These are phyloP conservation scores for Leptopilina boulardi DNA, from an alignment of 1,140 invertebrate species.

Conservation along the genomic window DNA sequence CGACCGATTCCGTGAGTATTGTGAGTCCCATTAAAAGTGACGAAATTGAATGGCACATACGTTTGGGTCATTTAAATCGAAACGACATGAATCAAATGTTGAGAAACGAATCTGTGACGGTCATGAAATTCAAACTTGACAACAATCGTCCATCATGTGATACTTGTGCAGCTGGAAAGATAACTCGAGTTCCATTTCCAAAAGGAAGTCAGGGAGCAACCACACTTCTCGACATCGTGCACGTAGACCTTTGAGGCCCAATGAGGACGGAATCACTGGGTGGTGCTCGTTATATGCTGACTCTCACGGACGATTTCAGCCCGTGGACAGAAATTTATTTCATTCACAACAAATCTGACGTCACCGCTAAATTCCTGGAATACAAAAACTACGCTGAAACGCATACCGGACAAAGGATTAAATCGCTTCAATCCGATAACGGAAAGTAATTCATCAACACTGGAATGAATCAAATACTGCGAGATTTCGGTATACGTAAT, in stretches of 20 bases:
- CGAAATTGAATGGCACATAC: conserved; percentile 33
- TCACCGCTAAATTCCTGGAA: conserved; percentile 44
- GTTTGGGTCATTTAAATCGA: conserved; percentile 40
- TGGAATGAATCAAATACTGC: not conserved
- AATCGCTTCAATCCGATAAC: conserved; percentile 59
- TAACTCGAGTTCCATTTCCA: conserved; percentile 53
- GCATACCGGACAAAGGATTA: conserved; percentile 55
- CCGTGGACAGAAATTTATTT: conserved; percentile 55
- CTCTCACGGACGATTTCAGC: conserved; percentile 57
- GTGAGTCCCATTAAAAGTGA: not conserved
- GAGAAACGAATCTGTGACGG: not conserved
- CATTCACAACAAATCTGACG: conserved; percentile 53
- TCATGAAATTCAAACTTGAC: conserved; percentile 42
- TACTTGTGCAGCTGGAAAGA: conserved; percentile 60
- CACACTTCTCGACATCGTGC: conserved; percentile 38
- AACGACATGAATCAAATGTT: not conserved
- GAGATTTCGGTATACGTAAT: conserved; percentile 47
- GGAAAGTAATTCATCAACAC: conserved; percentile 61
- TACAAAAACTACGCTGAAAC: conserved; percentile 49
- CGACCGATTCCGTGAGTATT: not conserved
- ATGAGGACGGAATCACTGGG: conserved; percentile 51
- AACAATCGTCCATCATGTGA: conserved; percentile 48
- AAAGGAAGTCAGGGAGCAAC: conserved; percentile 37
- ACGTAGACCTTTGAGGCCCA: conserved; percentile 58
- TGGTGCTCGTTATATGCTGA: conserved; percentile 53